Evolutionary conservation across 37 sponge, comb jelly and placozoan genomes (phyloP).

Genomic region (Geodia barretti): DNA sequence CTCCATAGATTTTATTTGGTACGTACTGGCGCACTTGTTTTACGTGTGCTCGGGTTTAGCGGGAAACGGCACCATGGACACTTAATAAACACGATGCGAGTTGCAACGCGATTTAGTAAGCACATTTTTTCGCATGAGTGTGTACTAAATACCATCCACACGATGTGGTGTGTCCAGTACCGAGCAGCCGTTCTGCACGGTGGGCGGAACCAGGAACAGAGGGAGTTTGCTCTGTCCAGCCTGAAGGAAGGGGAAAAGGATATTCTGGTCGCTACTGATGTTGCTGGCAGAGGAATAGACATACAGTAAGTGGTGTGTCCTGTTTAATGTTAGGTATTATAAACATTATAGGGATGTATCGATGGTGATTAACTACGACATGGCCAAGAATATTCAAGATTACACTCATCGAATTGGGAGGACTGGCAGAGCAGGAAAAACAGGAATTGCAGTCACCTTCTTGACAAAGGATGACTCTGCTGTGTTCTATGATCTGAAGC

Average conservation of each 20-base stretch:
- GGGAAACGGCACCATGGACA: no score
- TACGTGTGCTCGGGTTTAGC: no score
- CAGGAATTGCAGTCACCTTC: slow-evolving; percentile 93
- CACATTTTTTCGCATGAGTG: no score
- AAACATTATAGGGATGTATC: slow-evolving; percentile 81
- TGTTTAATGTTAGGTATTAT: neutral
- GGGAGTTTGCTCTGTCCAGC: slow-evolving; percentile 91
- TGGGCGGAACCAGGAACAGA: slow-evolving; percentile 96
- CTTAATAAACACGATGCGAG: no score
- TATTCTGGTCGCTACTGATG: slow-evolving; percentile 98
- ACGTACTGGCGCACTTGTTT: no score
- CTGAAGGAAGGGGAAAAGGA: slow-evolving; percentile 94
- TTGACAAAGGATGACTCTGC: slow-evolving; percentile 95
- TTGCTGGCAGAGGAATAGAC: slow-evolving; percentile 98
- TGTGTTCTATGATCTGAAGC: slow-evolving; percentile 94
- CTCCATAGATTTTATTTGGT: no score
- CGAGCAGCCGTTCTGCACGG: slow-evolving; percentile 92
- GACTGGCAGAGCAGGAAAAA: slow-evolving; percentile 94
- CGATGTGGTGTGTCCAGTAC: slow-evolving; percentile 36
- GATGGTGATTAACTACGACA: slow-evolving; percentile 98
- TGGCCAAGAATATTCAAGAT: slow-evolving; percentile 97
- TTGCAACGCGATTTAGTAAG: no score
- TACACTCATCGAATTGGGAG: slow-evolving; percentile 98
- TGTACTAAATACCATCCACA: no score
- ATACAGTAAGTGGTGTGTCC: slow-evolving; percentile 68